Base-by-base conservation (phyloP, 2,113 vertebrate genomes). In the Pterophyllum scalare region DNA sequence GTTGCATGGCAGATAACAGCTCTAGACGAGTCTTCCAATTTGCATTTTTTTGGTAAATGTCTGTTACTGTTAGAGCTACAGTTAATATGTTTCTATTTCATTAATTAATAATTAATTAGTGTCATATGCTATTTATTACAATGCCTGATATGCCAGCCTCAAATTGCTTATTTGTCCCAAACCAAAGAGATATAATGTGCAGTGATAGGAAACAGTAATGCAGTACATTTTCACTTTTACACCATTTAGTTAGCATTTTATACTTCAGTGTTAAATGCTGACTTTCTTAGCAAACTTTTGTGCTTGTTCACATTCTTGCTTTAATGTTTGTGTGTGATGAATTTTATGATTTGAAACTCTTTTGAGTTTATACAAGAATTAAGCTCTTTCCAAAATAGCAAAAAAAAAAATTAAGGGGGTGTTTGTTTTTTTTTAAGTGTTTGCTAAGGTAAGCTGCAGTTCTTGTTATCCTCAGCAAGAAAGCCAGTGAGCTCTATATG, bases 1-100 rank as follows among this genome's bases (percentile, higher is more conserved):
- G 54, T 80, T 81, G 76, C 46, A 35, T 60, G 22, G 78, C 61
- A 62, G 64, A 75, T 64, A 59, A 59, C 20, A 49, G 80, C 49
- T 79, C 28, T 7, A 7, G 70, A 62, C 14, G 62, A 77, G 40
- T 33, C 9, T 28, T 26, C 17, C 31, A 43, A 5, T 31, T 62
- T 59, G 26, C 6, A n/a, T 62, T 62, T 38, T 61, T 4, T 79
- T 79, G 3, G 2, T 1, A 24, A 40, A 22, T 57, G 22, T 67
- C 40, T 13, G 2, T 67, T 24, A 24, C 31, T 65, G 28, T 59
- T 58, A 31, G 46, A 56, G 11, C 33, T 54, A 35, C 24, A 62
- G 43, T 28, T 79, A 31, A 19, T 52, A 52, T 1, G 46, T 31
- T 72, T 72, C 43, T 31, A 26, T 52, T 72, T 20, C 49, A 31